Percentiles rank a stretch among this genome's conserved stretches.
These are phyloP conservation scores for Calyptomena viridis DNA, from an alignment of 2,113 vertebrate genomes.

Conservation along the genomic window DNA sequence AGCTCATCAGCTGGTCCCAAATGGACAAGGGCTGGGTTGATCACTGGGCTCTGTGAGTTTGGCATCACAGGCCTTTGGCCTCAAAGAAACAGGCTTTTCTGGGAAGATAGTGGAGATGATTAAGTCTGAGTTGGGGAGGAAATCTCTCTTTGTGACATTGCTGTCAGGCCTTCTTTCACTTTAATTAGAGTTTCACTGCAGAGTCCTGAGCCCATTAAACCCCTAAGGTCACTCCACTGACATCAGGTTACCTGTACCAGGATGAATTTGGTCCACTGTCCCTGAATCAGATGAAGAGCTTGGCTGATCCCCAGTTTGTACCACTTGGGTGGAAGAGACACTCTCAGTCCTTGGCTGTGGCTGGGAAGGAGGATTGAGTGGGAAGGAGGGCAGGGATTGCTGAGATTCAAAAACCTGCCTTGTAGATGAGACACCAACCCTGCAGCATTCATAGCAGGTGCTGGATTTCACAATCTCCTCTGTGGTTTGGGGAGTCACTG, in stretches of 20 bases:
- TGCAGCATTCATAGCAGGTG: rapidly evolving
- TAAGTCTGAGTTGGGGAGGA: background rate
- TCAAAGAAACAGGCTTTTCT: background rate
- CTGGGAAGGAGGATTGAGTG: background rate
- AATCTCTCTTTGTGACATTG: background rate
- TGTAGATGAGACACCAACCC: background rate
- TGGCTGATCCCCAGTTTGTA: background rate
- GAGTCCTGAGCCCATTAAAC: background rate
- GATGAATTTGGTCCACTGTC: background rate
- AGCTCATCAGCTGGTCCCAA: background rate
- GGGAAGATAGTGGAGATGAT: background rate
- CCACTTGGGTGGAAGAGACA: background rate
- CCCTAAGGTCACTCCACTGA: background rate
- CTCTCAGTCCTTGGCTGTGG: background rate
- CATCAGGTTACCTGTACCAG: background rate
- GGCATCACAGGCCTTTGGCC: background rate
- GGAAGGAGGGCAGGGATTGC: background rate
- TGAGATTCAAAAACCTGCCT: background rate
- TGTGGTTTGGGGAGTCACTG: background rate
- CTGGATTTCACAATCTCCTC: background rate
- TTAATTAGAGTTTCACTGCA: background rate
- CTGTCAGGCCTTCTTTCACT: background rate
- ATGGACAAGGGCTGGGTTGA: background rate
- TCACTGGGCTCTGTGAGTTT: background rate
- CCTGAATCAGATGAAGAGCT: background rate